Conservation (phyloP, 1,140 invertebrate genomes). For the Drosophila sp. region DNA sequence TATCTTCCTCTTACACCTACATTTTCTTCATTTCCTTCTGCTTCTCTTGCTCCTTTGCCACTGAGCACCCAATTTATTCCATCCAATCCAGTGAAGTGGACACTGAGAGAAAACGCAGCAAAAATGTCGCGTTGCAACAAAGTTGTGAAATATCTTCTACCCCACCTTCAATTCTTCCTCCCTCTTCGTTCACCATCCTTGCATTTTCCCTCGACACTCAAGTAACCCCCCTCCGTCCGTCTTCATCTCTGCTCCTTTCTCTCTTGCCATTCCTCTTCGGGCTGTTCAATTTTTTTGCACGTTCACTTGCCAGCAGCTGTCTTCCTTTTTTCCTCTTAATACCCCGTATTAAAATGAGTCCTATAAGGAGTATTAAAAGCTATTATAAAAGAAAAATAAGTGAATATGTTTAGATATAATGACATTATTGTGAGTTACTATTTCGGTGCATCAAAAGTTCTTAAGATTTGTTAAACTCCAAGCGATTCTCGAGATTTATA, state of each 20-base stretch:
- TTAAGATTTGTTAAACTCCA: neutral
- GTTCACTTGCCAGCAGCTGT: slow-evolving; percentile 29
- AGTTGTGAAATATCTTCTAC: slow-evolving; percentile 55
- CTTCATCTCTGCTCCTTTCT: slow-evolving; percentile 22
- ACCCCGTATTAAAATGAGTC: slow-evolving; percentile 19
- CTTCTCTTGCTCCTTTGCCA: neutral
- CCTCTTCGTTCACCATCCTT: neutral
- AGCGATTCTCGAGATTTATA: neutral
- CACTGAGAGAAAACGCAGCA: slow-evolving; percentile 19
- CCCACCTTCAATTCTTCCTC: neutral
- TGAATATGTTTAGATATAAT: neutral
- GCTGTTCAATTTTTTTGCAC: slow-evolving; percentile 38
- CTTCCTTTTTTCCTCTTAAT: slow-evolving; percentile 39
- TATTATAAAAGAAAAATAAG: neutral
- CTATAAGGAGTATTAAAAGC: neutral
- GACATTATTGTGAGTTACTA: no score
- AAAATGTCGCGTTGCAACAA: slow-evolving; percentile 71
- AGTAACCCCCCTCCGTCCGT: neutral
- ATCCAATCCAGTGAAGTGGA: slow-evolving; percentile 24
- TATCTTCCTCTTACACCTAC: neutral
- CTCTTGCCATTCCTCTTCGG: slow-evolving; percentile 28
- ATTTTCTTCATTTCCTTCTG: neutral
- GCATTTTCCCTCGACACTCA: neutral
- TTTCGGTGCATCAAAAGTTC: no score
- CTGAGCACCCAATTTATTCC: slow-evolving; percentile 14